Percentiles rank a stretch among this genome's conserved stretches.
Evolutionary conservation across 2,113 vertebrate genomes (phyloP).

Genomic region (Ammodytes dubius): DNA sequence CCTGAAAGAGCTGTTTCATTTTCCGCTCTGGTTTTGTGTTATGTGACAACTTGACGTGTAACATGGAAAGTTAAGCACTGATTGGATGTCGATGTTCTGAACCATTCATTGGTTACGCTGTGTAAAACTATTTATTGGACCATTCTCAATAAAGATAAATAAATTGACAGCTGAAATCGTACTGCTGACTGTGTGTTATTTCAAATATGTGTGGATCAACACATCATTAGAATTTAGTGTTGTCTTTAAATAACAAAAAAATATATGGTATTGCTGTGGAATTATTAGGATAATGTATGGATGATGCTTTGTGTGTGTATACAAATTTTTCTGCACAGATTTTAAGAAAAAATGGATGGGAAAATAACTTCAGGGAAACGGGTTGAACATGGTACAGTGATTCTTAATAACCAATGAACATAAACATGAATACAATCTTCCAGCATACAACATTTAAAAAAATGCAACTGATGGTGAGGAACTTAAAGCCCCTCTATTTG

Average conservation of each 20-base stretch:
- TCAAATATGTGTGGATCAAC: not conserved
- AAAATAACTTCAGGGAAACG: not conserved
- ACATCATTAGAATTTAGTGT: not conserved
- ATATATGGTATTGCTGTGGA: not conserved
- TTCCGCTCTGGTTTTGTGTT: conserved; percentile 32
- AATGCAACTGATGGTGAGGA: not conserved
- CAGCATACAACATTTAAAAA: conserved; percentile 8
- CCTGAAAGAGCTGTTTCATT: conserved; percentile 9
- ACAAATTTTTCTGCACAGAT: not conserved
- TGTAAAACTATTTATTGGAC: conserved; percentile 85
- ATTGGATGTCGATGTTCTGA: conserved; percentile 57
- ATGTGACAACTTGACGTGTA: conserved; percentile 21
- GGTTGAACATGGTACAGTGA: not conserved
- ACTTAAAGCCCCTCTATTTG: not conserved
- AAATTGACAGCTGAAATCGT: conserved; percentile 74
- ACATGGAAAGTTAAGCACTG: conserved; percentile 74
- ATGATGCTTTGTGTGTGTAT: not conserved
- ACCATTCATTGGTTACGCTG: conserved; percentile 51
- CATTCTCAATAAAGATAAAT: conserved; percentile 73
- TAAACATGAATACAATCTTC: conserved; percentile 25
- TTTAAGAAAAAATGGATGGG: not conserved
- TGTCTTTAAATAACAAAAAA: not conserved
- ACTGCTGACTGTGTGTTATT: conserved; percentile 8
- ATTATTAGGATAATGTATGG: not conserved
- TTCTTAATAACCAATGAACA: not conserved